A percentile compares a stretch with the other conserved stretches of the same genome.
Conservation (phyloP, 2,888 invertebrate genomes). For the Drosophila meridionalis region DNA sequence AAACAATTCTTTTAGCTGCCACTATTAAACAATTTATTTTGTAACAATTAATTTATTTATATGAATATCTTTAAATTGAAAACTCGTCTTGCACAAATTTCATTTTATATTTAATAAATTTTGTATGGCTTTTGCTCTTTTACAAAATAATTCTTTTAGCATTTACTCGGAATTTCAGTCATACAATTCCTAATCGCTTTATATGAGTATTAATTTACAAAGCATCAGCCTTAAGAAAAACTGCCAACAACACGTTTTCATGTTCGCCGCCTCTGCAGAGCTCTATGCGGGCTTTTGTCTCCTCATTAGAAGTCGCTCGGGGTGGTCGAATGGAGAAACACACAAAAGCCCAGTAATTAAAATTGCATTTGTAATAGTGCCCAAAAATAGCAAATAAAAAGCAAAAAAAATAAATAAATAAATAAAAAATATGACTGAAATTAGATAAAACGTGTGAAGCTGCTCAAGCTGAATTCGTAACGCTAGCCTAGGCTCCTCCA, state of each 20-base stretch:
- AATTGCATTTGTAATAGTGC: slow-evolving; percentile 60
- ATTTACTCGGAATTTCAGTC: slow-evolving; percentile 23
- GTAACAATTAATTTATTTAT: too few species aligned
- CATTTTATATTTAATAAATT: background rate
- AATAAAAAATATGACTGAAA: background rate
- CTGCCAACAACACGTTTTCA: slow-evolving; percentile 41
- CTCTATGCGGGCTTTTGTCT: slow-evolving; percentile 59
- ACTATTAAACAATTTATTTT: too few species aligned
- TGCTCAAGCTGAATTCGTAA: slow-evolving; percentile 37
- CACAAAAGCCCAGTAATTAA: slow-evolving; percentile 63
- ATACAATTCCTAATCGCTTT: slow-evolving; percentile 45
- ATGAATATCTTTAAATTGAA: background rate
- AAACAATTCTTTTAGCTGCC: too few species aligned
- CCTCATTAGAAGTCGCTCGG: slow-evolving; percentile 51
- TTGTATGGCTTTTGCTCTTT: background rate
- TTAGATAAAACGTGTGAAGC: slow-evolving; percentile 14
- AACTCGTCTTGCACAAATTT: background rate
- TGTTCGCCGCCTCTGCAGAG: slow-evolving; percentile 43
- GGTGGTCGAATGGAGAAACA: slow-evolving; percentile 57
- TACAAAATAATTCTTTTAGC: slow-evolving; percentile 8
- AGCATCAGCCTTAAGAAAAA: slow-evolving; percentile 17
- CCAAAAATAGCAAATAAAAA: slow-evolving; percentile 17
- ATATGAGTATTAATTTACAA: slow-evolving; percentile 39
- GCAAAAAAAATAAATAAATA: too few species aligned
- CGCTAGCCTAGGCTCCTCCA: slow-evolving; percentile 10